These are phyloP conservation scores for Micrasema minimum DNA, from an alignment of 1,140 invertebrate species.

Conservation along the genomic window DNA sequence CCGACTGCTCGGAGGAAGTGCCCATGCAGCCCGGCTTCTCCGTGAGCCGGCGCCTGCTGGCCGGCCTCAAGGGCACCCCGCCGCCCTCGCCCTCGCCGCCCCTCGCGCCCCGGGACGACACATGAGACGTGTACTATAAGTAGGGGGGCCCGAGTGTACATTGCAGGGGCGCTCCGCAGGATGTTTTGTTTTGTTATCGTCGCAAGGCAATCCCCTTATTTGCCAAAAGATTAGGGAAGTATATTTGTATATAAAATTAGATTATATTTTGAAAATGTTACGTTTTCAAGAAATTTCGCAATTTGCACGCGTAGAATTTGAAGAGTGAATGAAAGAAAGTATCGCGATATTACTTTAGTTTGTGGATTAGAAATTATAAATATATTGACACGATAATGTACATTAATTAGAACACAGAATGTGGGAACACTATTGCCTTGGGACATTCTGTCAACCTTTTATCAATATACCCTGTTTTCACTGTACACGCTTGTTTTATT, in stretches of 20 bases:
- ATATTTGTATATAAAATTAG: slow-evolving; percentile 39
- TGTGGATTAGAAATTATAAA: no score
- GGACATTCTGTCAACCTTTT: slow-evolving; percentile 9
- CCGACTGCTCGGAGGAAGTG: slow-evolving; percentile 43
- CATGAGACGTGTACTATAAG: no score
- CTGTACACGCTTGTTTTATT: slow-evolving; percentile 25
- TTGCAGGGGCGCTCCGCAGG: neutral
- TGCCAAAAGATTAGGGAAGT: slow-evolving; percentile 16
- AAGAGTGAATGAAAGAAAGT: slow-evolving; percentile 10
- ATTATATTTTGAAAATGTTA: slow-evolving; percentile 35
- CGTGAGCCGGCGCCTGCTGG: slow-evolving; percentile 43
- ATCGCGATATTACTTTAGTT: slow-evolving; percentile 27
- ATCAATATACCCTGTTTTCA: slow-evolving; percentile 39
- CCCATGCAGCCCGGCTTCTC: slow-evolving; percentile 49
- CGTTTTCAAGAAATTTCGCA: slow-evolving; percentile 21
- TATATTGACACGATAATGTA: slow-evolving; percentile 4
- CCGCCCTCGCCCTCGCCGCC: neutral
- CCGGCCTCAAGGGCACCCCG: slow-evolving; percentile 12
- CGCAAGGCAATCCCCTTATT: slow-evolving; percentile 26
- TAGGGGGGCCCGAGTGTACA: no score
- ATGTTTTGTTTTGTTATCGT: slow-evolving; percentile 18
- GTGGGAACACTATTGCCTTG: slow-evolving; percentile 33
- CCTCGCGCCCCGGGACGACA: neutral
- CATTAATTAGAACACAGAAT: neutral
- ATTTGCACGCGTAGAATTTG: slow-evolving; percentile 1